A percentile compares a stretch with the other conserved stretches of the same genome.
These are phyloP conservation scores for Ploceus nigricollis DNA, from an alignment of 2,113 vertebrate genomes.

Conservation along the genomic window DNA sequence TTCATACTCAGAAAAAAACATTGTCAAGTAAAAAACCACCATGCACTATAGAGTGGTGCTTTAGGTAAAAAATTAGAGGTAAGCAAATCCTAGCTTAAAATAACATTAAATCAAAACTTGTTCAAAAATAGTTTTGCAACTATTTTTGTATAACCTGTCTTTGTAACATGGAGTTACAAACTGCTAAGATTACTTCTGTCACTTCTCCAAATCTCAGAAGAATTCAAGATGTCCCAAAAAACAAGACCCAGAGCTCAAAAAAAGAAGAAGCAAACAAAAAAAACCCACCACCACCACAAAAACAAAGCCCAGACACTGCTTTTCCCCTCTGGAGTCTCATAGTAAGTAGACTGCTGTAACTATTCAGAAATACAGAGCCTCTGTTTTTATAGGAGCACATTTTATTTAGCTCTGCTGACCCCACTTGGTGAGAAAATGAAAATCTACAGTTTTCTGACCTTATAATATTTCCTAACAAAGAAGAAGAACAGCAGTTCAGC, in stretches of 20 bases:
- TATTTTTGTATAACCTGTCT: neutral
- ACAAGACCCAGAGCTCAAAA: neutral
- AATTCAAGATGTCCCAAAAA: neutral
- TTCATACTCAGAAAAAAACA: neutral
- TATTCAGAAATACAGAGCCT: neutral
- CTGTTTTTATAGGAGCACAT: neutral
- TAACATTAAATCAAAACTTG: neutral
- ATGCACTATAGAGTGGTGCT: neutral
- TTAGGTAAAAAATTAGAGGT: neutral
- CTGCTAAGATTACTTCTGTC: neutral
- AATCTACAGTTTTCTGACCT: neutral
- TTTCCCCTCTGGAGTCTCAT: neutral
- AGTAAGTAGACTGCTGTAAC: neutral
- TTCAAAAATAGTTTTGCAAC: neutral
- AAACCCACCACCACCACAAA: accelerated
- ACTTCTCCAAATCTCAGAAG: neutral
- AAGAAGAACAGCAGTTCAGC: neutral
- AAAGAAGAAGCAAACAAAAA: neutral
- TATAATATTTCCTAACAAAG: neutral
- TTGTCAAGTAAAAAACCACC: neutral
- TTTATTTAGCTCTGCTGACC: neutral
- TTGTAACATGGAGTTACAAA: neutral
- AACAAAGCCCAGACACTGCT: accelerated
- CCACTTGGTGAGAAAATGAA: neutral
- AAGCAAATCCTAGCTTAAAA: neutral